These are phyloP conservation scores for Dromius quadrimaculatus DNA, from an alignment of 2,888 invertebrate genomes.

Conservation along the genomic window DNA sequence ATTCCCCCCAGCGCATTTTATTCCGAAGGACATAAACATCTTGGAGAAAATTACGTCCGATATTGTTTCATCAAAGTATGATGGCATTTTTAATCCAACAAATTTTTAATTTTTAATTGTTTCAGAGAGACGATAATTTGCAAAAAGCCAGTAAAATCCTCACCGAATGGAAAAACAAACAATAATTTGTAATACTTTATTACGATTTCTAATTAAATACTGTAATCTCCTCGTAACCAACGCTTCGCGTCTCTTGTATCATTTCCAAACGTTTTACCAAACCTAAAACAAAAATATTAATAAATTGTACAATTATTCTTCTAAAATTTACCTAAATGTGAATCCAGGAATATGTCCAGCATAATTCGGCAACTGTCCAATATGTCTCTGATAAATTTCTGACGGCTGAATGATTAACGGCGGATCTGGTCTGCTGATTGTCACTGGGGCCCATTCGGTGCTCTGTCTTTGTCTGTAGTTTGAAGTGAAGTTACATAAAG, in stretches of 20 bases:
- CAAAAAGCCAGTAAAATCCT: constrained; percentile 72
- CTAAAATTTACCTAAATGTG: constrained; percentile 76
- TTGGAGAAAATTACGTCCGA: constrained; percentile 88
- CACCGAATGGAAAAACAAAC: constrained; percentile 62
- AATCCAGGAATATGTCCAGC: constrained; percentile 83
- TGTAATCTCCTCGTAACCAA: constrained; percentile 77
- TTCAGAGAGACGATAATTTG: constrained; percentile 80
- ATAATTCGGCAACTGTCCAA: constrained; percentile 82
- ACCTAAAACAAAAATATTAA: constrained; percentile 64
- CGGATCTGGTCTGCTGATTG: constrained; percentile 69
- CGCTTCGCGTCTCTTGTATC: constrained; percentile 80
- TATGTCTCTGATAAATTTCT: constrained; percentile 79
- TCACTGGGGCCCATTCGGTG: constrained; percentile 81
- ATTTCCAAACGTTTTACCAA: constrained; percentile 81
- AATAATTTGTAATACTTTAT: constrained; percentile 12
- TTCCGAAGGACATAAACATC: constrained; percentile 78
- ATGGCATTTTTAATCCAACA: constrained; percentile 13
- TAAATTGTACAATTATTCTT: constrained; percentile 9
- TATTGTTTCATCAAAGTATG: constrained; percentile 94
- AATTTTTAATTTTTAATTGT: constrained; percentile 44
- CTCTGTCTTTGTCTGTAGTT: constrained; percentile 79
- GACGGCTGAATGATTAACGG: constrained; percentile 68
- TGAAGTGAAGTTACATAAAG: constrained; percentile 80
- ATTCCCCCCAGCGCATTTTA: constrained; percentile 98
- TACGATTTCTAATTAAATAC: constrained; percentile 51